A percentile compares a stretch with the other conserved stretches of the same genome.
phyloP scores from a whole-genome alignment of 92 coral and sea anemone species.

The Ricordea florida region DNA sequence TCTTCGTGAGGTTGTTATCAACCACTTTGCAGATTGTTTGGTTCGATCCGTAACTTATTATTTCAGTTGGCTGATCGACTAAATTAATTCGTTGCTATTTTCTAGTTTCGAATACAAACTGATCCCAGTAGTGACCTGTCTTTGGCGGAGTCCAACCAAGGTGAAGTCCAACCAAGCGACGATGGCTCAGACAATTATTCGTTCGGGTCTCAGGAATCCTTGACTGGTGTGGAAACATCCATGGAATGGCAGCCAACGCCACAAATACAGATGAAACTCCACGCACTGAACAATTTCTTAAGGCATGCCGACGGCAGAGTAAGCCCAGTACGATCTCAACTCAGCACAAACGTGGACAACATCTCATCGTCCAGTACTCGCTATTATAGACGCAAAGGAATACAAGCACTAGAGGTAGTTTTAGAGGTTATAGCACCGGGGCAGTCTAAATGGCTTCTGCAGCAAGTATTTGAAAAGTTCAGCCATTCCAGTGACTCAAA shows the following conservation, averaged over 20 bases:
- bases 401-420: conserved; percentile 14
- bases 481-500: conserved; percentile 11
- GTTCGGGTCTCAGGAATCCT: conserved; percentile 1
- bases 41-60: too few relatives aligned
- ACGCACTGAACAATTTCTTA: conserved; percentile 3
- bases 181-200: conserved; percentile 1
- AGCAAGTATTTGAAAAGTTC: conserved; percentile 9
- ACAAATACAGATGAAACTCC: conserved; percentile 36
- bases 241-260: conserved; percentile 44
- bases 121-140: too few relatives aligned
- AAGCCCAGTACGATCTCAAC: conserved; percentile 21
- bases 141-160: too few relatives aligned
- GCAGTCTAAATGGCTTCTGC: conserved; percentile 34
- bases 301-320: conserved; percentile 19
- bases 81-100: too few relatives aligned
- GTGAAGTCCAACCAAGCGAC: background rate
- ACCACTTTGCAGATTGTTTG: too few relatives aligned
- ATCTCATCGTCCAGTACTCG: conserved; percentile 19
- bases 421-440: conserved; percentile 27
- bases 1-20: too few relatives aligned
- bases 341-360: background rate
- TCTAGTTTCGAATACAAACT: too few relatives aligned
- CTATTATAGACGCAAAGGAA: conserved; percentile 22
- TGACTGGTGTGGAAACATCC: conserved; percentile 9
- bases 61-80: too few relatives aligned